These are phyloP conservation scores for Kryptolebias ocellatus DNA, from an alignment of 2,797 vertebrate genomes.

Conservation along the genomic window DNA sequence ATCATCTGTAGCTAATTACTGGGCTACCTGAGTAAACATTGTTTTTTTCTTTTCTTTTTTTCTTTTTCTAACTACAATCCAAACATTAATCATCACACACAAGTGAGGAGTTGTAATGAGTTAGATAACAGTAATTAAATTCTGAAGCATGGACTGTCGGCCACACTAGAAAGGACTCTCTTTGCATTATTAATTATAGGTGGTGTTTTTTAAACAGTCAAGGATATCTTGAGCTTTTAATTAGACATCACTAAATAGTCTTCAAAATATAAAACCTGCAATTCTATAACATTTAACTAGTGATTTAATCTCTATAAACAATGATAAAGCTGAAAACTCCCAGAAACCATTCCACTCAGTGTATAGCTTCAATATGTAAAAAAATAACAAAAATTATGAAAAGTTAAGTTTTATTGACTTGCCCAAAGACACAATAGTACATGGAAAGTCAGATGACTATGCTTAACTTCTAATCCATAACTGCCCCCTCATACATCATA, in stretches of 20 bases:
- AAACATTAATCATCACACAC: constrained; percentile 71
- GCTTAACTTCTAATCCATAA: no score
- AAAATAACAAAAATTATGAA: no score
- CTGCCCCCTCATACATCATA: no score
- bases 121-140: constrained; percentile 72
- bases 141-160: constrained; percentile 53
- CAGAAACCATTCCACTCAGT: no score
- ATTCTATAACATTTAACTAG: constrained; percentile 4
- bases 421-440: no score
- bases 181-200: constrained; percentile 54
- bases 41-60: not conserved
- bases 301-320: not conserved
- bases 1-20: constrained; percentile 75
- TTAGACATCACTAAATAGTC: not conserved
- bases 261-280: not conserved
- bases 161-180: constrained; percentile 41
- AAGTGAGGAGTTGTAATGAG: constrained; percentile 64
- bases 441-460: no score
- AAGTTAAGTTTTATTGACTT: no score
- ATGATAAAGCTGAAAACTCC: no score
- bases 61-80: constrained; percentile 38
- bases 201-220: constrained; percentile 49
- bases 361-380: no score
- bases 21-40: constrained; percentile 73
- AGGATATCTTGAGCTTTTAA: constrained; percentile 22